Conservation (phyloP, 2,797 vertebrate genomes). For the Enteromius treurensis region DNA sequence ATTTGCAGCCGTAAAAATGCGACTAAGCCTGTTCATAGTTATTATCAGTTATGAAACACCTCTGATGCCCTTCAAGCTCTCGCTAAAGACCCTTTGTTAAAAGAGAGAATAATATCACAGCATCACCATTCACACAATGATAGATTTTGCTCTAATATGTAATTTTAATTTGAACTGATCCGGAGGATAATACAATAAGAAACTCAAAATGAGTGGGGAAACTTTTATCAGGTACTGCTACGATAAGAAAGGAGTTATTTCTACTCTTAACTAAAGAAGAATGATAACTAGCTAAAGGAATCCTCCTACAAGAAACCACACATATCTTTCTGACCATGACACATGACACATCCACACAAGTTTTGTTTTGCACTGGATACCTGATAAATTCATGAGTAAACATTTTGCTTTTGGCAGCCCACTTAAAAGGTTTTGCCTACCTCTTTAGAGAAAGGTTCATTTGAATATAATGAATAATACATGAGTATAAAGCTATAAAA, state of each 20-base stretch:
- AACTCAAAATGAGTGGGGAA: neutral
- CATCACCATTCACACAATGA: neutral
- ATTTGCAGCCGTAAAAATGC: slow-evolving; percentile 1
- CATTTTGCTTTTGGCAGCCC: slow-evolving; percentile 31
- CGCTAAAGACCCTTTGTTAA: neutral
- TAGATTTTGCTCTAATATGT: neutral
- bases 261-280: neutral
- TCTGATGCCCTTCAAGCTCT: slow-evolving; percentile 15
- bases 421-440: slow-evolving; percentile 16
- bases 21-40: neutral
- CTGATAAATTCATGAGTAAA: slow-evolving; percentile 27
- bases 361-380: slow-evolving; percentile 21
- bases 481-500: slow-evolving; percentile 32
- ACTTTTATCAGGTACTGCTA: neutral
- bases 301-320: neutral
- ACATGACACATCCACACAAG: slow-evolving; percentile 11
- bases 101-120: neutral
- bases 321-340: neutral
- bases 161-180: neutral
- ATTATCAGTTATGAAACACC: slow-evolving; percentile 45
- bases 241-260: neutral
- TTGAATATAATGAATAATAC: slow-evolving; percentile 11
- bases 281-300: slow-evolving; percentile 15
- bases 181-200: neutral
- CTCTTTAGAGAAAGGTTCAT: slow-evolving; percentile 29